Percentiles rank a stretch among this genome's conserved stretches.
phyloP scores from a whole-genome alignment of 2,113 vertebrate genomes.

The Neomonachus schauinslandi region DNA sequence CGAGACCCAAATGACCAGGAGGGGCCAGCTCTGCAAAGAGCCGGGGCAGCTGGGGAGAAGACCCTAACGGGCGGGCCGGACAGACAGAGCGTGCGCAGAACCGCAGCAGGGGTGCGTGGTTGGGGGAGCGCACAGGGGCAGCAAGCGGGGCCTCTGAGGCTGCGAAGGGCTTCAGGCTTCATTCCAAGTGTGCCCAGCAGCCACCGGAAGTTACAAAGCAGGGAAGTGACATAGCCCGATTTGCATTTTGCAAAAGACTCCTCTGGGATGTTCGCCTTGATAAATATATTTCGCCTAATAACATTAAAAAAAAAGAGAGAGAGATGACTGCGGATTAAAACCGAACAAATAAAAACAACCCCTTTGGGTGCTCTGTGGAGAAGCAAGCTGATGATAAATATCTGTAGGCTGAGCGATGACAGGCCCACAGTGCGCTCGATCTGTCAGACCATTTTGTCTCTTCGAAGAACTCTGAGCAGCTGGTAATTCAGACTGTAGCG shows the following conservation, averaged over 20 bases:
- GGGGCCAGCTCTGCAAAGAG: neutral
- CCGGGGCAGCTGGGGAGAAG: neutral
- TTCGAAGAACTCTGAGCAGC: rapidly evolving
- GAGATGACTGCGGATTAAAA: neutral
- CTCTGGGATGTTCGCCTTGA: neutral
- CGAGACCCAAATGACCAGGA: neutral
- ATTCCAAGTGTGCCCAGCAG: neutral
- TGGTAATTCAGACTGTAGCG: rapidly evolving
- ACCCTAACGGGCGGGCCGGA: neutral
- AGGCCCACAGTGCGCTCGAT: neutral
- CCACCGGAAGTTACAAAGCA: neutral
- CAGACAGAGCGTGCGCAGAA: rapidly evolving
- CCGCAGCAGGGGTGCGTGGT: neutral
- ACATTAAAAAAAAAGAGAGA: neutral
- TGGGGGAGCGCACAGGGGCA: rapidly evolving
- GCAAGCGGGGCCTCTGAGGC: neutral
- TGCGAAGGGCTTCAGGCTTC: neutral
- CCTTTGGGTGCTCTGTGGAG: neutral
- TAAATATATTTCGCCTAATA: neutral
- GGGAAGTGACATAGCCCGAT: neutral
- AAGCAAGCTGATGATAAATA: neutral
- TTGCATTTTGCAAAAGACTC: neutral
- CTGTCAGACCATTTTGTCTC: neutral
- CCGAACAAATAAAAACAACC: too few species aligned
- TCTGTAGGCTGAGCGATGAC: neutral